Evolutionary conservation across 2,888 invertebrate species (phyloP).

Genomic region (Chymomyza amoena): DNA sequence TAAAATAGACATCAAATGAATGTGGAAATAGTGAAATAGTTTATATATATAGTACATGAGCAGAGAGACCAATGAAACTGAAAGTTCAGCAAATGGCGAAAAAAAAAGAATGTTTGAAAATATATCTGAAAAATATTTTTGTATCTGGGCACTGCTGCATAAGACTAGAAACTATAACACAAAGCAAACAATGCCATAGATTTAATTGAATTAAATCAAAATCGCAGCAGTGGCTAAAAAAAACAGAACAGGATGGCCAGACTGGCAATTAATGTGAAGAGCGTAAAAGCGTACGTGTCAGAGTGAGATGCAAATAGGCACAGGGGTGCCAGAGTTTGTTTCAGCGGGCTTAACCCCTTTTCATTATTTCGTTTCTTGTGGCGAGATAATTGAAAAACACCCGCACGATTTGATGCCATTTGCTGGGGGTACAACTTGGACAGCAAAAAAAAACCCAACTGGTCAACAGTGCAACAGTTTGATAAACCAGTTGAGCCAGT

Average conservation of each 20-base stretch:
- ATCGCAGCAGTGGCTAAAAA: conserved; percentile 1
- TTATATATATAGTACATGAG: background rate
- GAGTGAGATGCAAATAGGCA: background rate
- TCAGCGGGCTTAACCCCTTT: conserved; percentile 24
- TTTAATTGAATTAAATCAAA: conserved; percentile 75
- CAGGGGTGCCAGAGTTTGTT: conserved; percentile 1
- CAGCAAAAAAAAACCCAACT: background rate
- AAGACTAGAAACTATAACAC: conserved; percentile 3
- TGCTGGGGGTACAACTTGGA: background rate
- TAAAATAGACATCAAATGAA: conserved; percentile 32
- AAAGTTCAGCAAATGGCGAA: conserved; percentile 57
- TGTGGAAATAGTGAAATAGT: conserved; percentile 35
- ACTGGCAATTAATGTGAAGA: background rate
- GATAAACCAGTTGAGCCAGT: conserved; percentile 61
- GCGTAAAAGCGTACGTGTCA: background rate
- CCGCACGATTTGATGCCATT: conserved; percentile 26
- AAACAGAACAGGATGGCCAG: conserved; percentile 24
- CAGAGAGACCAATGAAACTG: conserved; percentile 55
- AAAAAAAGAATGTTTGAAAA: background rate
- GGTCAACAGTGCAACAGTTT: background rate
- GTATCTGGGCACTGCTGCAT: background rate
- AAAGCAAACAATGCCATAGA: conserved; percentile 33
- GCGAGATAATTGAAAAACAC: conserved; percentile 36
- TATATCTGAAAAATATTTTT: background rate
- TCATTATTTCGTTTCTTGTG: background rate